Conservation (phyloP, 2,113 vertebrate species). For the Oreocharis arfaki region DNA sequence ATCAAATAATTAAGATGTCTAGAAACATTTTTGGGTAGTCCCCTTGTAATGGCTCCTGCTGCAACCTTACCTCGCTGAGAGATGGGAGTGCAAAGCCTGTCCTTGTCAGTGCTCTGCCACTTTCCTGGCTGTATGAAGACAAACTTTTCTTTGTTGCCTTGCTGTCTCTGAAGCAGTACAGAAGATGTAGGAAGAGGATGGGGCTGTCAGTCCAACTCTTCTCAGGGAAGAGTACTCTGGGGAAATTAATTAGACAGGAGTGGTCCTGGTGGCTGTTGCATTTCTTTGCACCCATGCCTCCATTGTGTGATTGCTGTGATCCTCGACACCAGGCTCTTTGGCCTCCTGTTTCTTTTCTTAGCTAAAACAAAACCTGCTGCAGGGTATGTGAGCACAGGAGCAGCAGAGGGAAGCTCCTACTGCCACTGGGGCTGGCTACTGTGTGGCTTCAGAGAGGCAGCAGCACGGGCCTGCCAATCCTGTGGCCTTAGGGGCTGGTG, state of each 20-base stretch:
- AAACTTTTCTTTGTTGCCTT: neutral
- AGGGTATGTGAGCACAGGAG: neutral
- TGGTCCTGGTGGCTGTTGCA: neutral
- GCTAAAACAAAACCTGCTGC: neutral
- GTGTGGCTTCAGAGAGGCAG: neutral
- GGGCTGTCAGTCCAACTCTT: neutral
- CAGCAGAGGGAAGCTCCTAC: fast-evolving
- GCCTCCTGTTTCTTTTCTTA: neutral
- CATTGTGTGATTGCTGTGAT: fast-evolving
- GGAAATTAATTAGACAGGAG: neutral
- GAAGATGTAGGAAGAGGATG: neutral
- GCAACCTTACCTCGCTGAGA: neutral
- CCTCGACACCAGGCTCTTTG: neutral
- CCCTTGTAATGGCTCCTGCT: neutral
- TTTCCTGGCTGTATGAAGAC: neutral
- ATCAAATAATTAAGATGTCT: neutral
- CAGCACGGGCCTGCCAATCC: neutral
- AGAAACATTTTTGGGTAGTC: neutral
- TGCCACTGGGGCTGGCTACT: neutral
- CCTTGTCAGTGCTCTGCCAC: neutral
- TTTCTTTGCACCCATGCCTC: neutral
- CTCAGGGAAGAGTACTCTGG: neutral
- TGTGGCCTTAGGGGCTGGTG: neutral
- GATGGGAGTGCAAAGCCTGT: neutral
- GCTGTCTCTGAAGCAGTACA: neutral